Base-by-base conservation (phyloP, 2,113 vertebrate genomes). In the Ranitomeya variabilis region DNA sequence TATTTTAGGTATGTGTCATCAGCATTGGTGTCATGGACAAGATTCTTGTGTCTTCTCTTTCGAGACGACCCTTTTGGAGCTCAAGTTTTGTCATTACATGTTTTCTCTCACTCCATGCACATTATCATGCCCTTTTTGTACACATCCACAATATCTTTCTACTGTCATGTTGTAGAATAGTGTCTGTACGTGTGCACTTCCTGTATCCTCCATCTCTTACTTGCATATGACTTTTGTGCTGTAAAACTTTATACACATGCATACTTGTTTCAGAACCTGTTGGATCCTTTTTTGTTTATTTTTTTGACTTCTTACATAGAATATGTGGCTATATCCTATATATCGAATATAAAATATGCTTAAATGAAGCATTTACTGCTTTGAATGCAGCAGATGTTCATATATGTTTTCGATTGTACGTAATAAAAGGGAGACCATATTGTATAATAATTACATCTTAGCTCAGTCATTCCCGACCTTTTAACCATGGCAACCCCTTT, bases 1-100 rank as follows among this genome's bases (percentile, higher is more conserved):
- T 81, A 16, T 82, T 11, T 60, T 55, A 59, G 80, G 18, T 51
- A 13, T 66, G 19, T 52, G 80, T 83, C 59, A 82, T 64, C 69
- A 15, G 31, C 19, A 74, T 74, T 16, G 4, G 71, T 45, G 26
- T 76, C 16, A 69, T 83, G 12, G n/a, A 51, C 16, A 60, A 62
- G 23, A 69, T 23, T 60, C 79, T 26, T 57, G 57, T 60, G 80
- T 2, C 26, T 80, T 18, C 55, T 82, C 59, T 62, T 59, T 55
- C 14, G 4, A 12, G 60, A 37, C 11, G 6, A 69, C 62, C 12
- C 62, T 45, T 23, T 69, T 4, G 64, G 52, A 59, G 26, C 37
- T 82, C 59, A 26, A 64, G 1, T 64, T 19, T 81, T 6, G 1
- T 69, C 62, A 69, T 52, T 80, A 14, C 78, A 54, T 45, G 11